Base-by-base conservation (phyloP, 2,888 invertebrate species). In the Parnassius mnemosyne region DNA sequence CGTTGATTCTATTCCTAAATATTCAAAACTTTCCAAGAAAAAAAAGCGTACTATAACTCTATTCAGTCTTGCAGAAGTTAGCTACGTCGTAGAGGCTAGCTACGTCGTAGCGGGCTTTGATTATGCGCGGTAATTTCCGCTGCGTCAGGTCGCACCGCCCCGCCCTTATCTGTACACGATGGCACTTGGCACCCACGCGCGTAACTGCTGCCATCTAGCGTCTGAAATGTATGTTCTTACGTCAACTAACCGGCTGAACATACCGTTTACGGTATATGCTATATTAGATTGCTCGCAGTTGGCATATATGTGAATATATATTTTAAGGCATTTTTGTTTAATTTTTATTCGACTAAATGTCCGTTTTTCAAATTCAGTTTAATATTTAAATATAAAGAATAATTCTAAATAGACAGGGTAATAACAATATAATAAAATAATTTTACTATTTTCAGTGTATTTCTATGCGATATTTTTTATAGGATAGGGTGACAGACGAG, bases 61-160 rank as follows among this genome's bases (percentile, higher is more conserved):
- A 7, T 49, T 49, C 41, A 9, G 42, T 13, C 9, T 9, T 10
- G 42, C 34, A 53, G n/a, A n/a, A n/a, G n/a, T 34, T 53, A 52
- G 34, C 51, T 25, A 34, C 9, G 47, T 20, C 47, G 56, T 59
- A 55, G 59, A 60, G 63, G 56, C 47, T 51, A 34, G 53, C 56
- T 63, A 56, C 60, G 60, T 46, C 63, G 63, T 60, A 61, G 60
- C 56, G 42, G 47, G 53, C 44, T 50, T 61, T 61, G 64, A 64
- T 61, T 60, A 64, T 57, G 64, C 64, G 55, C 61, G 63, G 62
- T 64, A 65, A 67, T 67, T 67, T 65, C 66, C 65, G 65, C 60
- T 64, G 66, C 59, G 66, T 66, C 57, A 64, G 76, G 64, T 68
- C 77, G 78, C 79, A 77, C 60, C 63, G 63, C 58, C 65, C 64